phyloP scores from a whole-genome alignment of 2,797 vertebrate species.

The Sarcoramphus papa region DNA sequence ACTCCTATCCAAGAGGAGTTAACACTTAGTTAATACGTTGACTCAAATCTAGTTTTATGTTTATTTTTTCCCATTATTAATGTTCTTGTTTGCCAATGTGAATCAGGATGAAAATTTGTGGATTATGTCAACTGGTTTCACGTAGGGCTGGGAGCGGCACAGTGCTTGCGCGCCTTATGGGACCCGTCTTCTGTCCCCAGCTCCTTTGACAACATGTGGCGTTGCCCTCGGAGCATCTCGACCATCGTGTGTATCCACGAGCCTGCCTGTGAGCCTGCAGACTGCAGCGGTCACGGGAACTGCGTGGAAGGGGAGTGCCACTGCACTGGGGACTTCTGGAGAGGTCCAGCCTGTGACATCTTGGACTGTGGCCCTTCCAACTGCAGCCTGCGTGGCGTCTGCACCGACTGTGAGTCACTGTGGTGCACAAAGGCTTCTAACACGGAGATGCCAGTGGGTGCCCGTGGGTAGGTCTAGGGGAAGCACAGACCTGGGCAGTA shows the following conservation, averaged over 20 bases:
- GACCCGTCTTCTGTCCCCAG: slow-evolving; percentile 21
- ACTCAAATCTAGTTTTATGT: not conserved
- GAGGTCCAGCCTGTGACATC: slow-evolving; percentile 66
- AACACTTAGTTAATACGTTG: not conserved
- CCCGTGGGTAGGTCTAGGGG: not conserved
- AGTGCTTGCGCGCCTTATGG: accelerated
- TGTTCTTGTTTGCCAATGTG: accelerated
- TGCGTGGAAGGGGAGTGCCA: slow-evolving; percentile 80
- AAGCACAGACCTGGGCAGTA: accelerated
- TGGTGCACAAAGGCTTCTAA: accelerated
- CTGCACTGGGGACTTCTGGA: slow-evolving; percentile 77
- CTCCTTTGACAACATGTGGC: slow-evolving; percentile 77
- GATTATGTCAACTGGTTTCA: accelerated
- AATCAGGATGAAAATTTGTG: not conserved
- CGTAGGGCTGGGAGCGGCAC: not conserved
- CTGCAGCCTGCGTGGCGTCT: slow-evolving; percentile 80
- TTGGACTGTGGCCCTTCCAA: slow-evolving; percentile 77
- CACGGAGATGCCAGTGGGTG: too few relatives aligned
- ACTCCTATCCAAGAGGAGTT: not conserved
- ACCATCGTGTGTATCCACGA: slow-evolving; percentile 86
- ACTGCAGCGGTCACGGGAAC: slow-evolving; percentile 82
- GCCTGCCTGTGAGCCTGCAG: slow-evolving; percentile 71
- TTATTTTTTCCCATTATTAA: not conserved
- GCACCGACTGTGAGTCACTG: slow-evolving; percentile 75
- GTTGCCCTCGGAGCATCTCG: slow-evolving; percentile 83